Evolutionary conservation across 2,797 vertebrate genomes (phyloP).

Genomic region (Glossophaga mutica): DNA sequence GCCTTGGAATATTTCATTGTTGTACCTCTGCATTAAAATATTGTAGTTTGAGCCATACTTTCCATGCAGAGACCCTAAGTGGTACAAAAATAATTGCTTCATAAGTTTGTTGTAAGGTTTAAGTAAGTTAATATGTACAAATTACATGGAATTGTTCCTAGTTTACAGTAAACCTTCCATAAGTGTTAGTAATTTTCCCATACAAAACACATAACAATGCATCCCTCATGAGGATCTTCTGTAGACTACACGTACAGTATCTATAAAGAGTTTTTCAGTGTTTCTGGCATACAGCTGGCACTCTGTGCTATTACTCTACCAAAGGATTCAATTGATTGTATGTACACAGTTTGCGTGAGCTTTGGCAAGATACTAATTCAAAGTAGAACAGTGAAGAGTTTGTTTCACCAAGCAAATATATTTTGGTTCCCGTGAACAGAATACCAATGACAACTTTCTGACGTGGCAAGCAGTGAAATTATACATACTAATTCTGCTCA

Average conservation of each 20-base stretch:
- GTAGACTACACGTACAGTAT: not conserved
- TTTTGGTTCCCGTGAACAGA: not conserved
- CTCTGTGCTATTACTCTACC: not conserved
- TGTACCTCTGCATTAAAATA: not conserved
- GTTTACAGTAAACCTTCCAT: not conserved
- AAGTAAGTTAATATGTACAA: not conserved
- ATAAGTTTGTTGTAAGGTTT: not conserved
- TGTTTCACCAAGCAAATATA: conserved; percentile 6
- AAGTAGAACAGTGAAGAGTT: not conserved
- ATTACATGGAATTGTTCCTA: not conserved
- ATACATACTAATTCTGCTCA: not conserved
- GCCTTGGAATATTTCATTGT: not conserved
- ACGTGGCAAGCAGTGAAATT: not conserved
- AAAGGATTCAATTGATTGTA: not conserved
- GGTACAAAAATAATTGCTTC: not conserved
- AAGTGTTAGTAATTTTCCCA: not conserved
- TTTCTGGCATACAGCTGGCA: not conserved
- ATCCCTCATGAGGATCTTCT: not conserved
- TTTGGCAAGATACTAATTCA: conserved; percentile 17
- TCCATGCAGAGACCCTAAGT: not conserved
- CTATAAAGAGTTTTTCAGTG: not conserved
- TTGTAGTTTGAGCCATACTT: not conserved
- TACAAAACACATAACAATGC: not conserved
- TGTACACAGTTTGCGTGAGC: not conserved
- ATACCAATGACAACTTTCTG: not conserved